Conservation (phyloP, 2,888 invertebrate genomes). For the Aphodius granarius region DNA sequence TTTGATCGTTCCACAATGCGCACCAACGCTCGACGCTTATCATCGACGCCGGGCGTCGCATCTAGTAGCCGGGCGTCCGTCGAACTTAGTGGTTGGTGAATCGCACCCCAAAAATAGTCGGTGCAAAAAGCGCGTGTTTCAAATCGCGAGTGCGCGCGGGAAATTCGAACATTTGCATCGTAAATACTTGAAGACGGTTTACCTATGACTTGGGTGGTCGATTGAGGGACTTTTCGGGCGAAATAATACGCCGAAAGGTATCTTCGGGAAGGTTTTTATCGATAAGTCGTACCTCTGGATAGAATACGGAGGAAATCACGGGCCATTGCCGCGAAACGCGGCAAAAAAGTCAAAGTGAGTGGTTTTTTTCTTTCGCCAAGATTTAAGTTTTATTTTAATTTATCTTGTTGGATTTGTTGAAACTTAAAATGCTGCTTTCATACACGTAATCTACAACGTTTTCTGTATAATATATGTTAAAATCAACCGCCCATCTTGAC, state of each 20-base stretch:
- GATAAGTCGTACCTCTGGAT: conserved; percentile 62
- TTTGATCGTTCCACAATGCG: neutral
- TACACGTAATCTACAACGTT: too few relatives aligned
- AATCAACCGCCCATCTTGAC: too few relatives aligned
- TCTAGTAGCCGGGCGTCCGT: conserved; percentile 43
- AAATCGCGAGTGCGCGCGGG: neutral
- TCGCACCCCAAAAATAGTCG: neutral
- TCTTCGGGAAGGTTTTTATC: conserved; percentile 25
- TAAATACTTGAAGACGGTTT: neutral
- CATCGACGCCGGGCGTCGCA: conserved; percentile 45
- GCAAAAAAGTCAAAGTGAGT: conserved; percentile 80
- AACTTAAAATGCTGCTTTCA: neutral
- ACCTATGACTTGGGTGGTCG: neutral
- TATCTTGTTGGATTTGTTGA: neutral
- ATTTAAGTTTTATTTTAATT: neutral
- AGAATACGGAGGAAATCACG: conserved; percentile 82
- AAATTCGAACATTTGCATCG: neutral
- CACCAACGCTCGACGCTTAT: conserved; percentile 32
- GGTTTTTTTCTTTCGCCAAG: neutral
- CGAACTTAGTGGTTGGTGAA: conserved; percentile 23
- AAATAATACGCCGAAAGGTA: neutral
- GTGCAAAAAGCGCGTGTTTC: conserved; percentile 6
- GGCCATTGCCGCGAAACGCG: conserved; percentile 80
- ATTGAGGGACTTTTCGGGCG: neutral
- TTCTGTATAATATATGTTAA: too few relatives aligned